phyloP scores from a whole-genome alignment of 2,888 invertebrate species.

The Zonitis immaculata region DNA sequence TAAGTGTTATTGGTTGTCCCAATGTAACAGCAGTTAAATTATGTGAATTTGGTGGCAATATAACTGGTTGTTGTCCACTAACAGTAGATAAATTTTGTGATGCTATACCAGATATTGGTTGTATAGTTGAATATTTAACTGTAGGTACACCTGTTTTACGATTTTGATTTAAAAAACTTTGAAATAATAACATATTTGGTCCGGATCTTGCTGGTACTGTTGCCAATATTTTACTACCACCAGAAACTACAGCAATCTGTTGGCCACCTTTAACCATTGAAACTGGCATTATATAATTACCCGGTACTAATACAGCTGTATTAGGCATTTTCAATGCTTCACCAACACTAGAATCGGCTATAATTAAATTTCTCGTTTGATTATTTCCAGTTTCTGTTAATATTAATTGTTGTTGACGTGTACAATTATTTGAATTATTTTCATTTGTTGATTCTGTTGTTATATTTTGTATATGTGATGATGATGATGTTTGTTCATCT shows the following conservation, averaged over 20 bases:
- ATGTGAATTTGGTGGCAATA: slow-evolving; percentile 45
- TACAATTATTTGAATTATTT: slow-evolving; percentile 32
- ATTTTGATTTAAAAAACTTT: slow-evolving; percentile 63
- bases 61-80: slow-evolving; percentile 47
- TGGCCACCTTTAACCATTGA: slow-evolving; percentile 68
- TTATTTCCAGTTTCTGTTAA: slow-evolving; percentile 38
- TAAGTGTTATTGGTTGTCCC: slow-evolving; percentile 45
- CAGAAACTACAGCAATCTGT: slow-evolving; percentile 68
- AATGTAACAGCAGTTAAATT: slow-evolving; percentile 43
- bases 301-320: slow-evolving; percentile 66
- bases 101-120: slow-evolving; percentile 46
- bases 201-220: slow-evolving; percentile 52
- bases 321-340: slow-evolving; percentile 63
- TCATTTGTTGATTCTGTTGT: slow-evolving; percentile 49
- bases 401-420: slow-evolving; percentile 39
- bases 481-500: slow-evolving; percentile 54
- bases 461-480: slow-evolving; percentile 42
- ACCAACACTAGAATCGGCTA: slow-evolving; percentile 56
- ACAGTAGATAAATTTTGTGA: slow-evolving; percentile 46
- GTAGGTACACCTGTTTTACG: slow-evolving; percentile 54
- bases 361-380: slow-evolving; percentile 56
- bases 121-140: slow-evolving; percentile 51
- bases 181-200: slow-evolving; percentile 61
- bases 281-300: slow-evolving; percentile 67
- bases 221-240: slow-evolving; percentile 58